Conservation (phyloP, 2,888 invertebrate species). For the Hermodice carunculata region DNA sequence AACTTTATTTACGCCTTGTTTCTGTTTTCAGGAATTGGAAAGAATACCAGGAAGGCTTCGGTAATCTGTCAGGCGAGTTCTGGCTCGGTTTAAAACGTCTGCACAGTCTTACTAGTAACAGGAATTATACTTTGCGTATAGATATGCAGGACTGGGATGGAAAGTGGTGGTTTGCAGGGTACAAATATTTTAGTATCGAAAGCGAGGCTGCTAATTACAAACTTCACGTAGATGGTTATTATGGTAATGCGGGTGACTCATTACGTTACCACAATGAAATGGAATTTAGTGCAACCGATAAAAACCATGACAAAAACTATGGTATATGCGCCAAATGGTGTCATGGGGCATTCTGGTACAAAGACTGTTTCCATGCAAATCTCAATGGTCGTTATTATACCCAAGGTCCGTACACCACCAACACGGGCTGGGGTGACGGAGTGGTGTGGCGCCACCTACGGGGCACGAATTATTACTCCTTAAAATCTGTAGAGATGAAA, state of each 20-base stretch:
- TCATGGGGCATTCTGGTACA: constrained; percentile 30
- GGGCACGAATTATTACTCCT: constrained; percentile 16
- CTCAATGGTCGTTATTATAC: constrained; percentile 18
- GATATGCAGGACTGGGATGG: constrained; percentile 21
- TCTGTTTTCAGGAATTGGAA: constrained; percentile 14
- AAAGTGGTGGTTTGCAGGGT: constrained; percentile 15
- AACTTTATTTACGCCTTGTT: background rate
- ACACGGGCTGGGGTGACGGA: constrained; percentile 22
- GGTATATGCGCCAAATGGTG: constrained; percentile 25
- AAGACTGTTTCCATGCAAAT: constrained; percentile 19
- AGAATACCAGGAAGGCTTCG: constrained; percentile 15
- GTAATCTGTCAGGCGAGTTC: constrained; percentile 11
- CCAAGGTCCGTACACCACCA: constrained; percentile 7
- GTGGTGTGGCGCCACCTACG: constrained; percentile 11
- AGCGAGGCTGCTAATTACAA: constrained; percentile 14
- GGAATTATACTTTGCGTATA: constrained; percentile 16
- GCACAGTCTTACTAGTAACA: constrained; percentile 11
- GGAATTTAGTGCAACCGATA: constrained; percentile 21
- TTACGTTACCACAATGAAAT: constrained; percentile 18
- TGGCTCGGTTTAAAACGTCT: constrained; percentile 22
- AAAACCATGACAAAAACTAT: constrained; percentile 17
- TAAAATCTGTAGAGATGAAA: constrained; percentile 17
- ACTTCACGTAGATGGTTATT: constrained; percentile 21
- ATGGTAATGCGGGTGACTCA: constrained; percentile 24
- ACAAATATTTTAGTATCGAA: constrained; percentile 11